A percentile compares a stretch with the other conserved stretches of the same genome.
Conservation (phyloP, 2,797 vertebrate species). For the Neomorphus geoffroyi region DNA sequence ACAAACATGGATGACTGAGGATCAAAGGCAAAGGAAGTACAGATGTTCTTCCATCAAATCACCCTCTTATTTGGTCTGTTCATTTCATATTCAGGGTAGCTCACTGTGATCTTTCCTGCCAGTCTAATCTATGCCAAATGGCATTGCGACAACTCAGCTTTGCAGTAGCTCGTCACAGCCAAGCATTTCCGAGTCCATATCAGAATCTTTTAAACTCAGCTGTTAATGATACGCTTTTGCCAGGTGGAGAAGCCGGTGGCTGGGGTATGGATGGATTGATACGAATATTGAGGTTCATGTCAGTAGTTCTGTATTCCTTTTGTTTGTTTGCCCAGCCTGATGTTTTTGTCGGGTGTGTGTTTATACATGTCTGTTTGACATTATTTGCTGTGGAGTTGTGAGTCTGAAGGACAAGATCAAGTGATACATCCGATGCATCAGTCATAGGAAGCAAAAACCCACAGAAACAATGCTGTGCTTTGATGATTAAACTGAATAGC, state of each 20-base stretch:
- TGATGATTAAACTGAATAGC: neutral
- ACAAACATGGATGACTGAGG: neutral
- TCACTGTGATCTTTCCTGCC: neutral
- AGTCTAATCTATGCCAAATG: neutral
- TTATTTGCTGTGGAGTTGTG: neutral
- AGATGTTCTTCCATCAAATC: neutral
- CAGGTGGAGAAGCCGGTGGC: neutral
- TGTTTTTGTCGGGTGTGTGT: neutral
- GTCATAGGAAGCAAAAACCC: neutral
- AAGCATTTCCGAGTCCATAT: neutral
- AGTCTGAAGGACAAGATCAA: slow-evolving; percentile 37
- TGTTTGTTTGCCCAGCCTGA: neutral
- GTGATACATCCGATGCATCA: neutral
- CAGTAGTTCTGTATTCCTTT: neutral
- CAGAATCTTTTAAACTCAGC: neutral
- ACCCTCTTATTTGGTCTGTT: neutral
- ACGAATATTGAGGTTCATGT: neutral
- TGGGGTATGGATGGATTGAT: neutral
- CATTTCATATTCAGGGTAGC: neutral
- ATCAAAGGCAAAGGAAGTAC: neutral
- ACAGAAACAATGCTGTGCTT: neutral
- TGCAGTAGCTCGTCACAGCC: neutral
- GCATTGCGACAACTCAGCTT: neutral
- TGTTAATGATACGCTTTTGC: neutral
- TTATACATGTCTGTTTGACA: neutral